A percentile compares a stretch with the other conserved stretches of the same genome.
These are phyloP conservation scores for Eriocheir sinensis DNA, from an alignment of 1,140 invertebrate species.

Conservation along the genomic window DNA sequence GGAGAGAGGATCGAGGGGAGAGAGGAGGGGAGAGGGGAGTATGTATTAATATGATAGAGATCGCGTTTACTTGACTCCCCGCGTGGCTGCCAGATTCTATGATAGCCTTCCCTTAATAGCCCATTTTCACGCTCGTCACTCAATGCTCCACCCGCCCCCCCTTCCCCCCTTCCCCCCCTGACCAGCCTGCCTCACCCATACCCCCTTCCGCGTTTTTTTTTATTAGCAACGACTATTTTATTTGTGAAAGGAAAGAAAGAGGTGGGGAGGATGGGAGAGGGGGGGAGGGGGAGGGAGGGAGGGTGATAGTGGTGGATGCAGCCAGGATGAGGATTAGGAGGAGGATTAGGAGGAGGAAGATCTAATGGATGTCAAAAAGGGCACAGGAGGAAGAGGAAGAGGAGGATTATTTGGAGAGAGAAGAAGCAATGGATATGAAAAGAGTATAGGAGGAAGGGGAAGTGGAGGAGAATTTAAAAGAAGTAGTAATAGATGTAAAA, in stretches of 20 bases:
- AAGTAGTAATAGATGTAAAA: too few species aligned
- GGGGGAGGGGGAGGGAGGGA: background rate
- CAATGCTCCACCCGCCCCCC: slow-evolving; percentile 10
- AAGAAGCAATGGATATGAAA: too few species aligned
- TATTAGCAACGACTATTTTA: slow-evolving; percentile 46
- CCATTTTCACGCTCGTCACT: slow-evolving; percentile 66
- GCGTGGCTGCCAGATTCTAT: slow-evolving; percentile 60
- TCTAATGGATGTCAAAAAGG: background rate
- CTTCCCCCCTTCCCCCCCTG: too few species aligned
- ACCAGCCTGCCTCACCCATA: too few species aligned
- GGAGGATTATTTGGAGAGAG: too few species aligned
- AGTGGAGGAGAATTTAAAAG: too few species aligned
- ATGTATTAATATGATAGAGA: slow-evolving; percentile 65
- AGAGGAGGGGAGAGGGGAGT: background rate
- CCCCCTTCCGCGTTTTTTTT: slow-evolving; percentile 37
- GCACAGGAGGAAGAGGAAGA: background rate
- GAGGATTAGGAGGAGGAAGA: background rate
- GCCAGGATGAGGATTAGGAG: too few species aligned
- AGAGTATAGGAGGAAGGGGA: too few species aligned
- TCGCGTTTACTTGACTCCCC: slow-evolving; percentile 42
- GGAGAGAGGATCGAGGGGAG: background rate
- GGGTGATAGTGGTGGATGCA: too few species aligned
- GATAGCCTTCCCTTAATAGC: slow-evolving; percentile 62
- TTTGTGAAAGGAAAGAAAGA: background rate
- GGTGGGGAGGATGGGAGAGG: background rate